Percentiles rank a stretch among this genome's conserved stretches.
Evolutionary conservation across 2,888 invertebrate species (phyloP).

Genomic region (Oxystoma pomonae): DNA sequence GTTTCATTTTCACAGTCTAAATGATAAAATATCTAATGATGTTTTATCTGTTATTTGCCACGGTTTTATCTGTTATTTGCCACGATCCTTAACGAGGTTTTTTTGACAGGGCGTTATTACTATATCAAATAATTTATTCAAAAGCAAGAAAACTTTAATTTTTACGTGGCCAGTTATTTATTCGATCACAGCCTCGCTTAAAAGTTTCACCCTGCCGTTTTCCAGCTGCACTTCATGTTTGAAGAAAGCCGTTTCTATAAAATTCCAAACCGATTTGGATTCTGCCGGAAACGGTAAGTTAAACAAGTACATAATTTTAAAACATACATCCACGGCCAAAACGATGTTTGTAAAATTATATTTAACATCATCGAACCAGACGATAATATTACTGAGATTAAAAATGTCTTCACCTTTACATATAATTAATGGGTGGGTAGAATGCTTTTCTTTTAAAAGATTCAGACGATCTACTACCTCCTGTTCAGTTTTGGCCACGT

Average conservation of each 20-base stretch:
- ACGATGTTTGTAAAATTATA: not conserved
- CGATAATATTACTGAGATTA: not conserved
- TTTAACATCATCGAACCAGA: not conserved
- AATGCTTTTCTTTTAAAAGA: not conserved
- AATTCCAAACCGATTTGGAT: not conserved
- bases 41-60: too few relatives aligned
- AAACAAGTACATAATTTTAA: not conserved
- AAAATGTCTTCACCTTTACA: not conserved
- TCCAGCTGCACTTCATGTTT: not conserved
- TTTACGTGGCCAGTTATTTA: too few relatives aligned
- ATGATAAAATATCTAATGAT: too few relatives aligned
- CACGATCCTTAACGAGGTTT: too few relatives aligned
- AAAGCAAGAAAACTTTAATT: too few relatives aligned
- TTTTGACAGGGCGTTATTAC: too few relatives aligned
- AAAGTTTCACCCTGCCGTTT: not conserved
- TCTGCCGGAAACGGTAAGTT: not conserved
- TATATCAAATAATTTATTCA: too few relatives aligned
- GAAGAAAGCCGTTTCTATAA: not conserved
- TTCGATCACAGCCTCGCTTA: not conserved
- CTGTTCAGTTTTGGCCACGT: not conserved
- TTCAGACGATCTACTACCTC: not conserved
- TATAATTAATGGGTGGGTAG: not conserved
- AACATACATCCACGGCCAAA: not conserved
- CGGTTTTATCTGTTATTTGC: too few relatives aligned
- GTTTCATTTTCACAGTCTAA: too few relatives aligned